Evolutionary conservation across 1,140 invertebrate species (phyloP).

Genomic region (Arion vulgaris): DNA sequence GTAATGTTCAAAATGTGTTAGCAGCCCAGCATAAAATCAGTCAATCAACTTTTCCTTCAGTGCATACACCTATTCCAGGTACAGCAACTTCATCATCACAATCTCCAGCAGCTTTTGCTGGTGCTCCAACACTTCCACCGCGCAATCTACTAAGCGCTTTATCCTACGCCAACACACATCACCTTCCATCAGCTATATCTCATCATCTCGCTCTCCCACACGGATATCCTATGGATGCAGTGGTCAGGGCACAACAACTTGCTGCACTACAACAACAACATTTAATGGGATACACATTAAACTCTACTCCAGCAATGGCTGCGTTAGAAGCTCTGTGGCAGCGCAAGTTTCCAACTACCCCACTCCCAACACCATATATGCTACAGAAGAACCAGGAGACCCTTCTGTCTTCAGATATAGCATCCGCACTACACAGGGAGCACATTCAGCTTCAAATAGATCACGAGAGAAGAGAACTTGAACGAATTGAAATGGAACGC

Average conservation of each 20-base stretch:
- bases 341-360: slow-evolving; percentile 67
- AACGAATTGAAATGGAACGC: slow-evolving; percentile 41
- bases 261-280: slow-evolving; percentile 51
- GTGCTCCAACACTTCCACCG: slow-evolving; percentile 30
- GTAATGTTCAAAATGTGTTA: slow-evolving; percentile 56
- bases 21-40: slow-evolving; percentile 40
- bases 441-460: slow-evolving; percentile 58
- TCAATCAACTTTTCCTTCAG: slow-evolving; percentile 35
- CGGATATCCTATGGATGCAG: slow-evolving; percentile 50
- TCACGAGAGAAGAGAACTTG: slow-evolving; percentile 38
- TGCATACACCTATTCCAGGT: slow-evolving; percentile 25
- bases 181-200: slow-evolving; percentile 40
- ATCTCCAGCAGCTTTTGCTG: slow-evolving; percentile 7
- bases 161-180: slow-evolving; percentile 53
- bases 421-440: slow-evolving; percentile 68
- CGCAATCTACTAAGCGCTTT: slow-evolving; percentile 37
- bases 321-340: slow-evolving; percentile 71
- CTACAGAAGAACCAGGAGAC: slow-evolving; percentile 66
- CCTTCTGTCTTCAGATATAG: slow-evolving; percentile 68
- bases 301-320: slow-evolving; percentile 48
- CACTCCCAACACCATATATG: slow-evolving; percentile 67
- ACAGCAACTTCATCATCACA: slow-evolving; percentile 14
- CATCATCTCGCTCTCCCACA: slow-evolving; percentile 54
- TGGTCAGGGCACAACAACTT: slow-evolving; percentile 42
- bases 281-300: slow-evolving; percentile 42